Evolutionary conservation across 2,113 vertebrate species (phyloP).

Genomic region (Cephalopterus ornatus): DNA sequence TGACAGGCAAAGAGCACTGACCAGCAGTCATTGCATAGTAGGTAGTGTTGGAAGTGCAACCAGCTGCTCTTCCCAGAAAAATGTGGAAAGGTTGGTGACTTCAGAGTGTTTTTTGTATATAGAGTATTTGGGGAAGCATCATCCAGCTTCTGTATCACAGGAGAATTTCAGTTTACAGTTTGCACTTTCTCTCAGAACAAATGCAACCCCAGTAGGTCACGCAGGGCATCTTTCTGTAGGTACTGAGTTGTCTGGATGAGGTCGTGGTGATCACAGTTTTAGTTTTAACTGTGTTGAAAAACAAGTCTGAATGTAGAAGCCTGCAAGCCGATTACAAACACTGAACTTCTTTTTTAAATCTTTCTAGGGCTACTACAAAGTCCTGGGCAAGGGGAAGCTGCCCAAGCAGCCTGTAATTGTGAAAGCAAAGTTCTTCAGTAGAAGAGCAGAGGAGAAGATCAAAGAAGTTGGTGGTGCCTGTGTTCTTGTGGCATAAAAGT

Average conservation of each 20-base stretch:
- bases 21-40: background rate
- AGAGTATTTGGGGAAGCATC: background rate
- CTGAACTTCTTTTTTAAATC: background rate
- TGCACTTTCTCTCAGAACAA: background rate
- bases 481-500: conserved; percentile 83
- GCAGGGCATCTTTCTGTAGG: background rate
- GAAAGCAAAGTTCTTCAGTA: conserved; percentile 94
- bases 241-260: background rate
- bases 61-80: background rate
- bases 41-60: background rate
- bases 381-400: conserved; percentile 89
- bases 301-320: background rate
- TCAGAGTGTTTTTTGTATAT: background rate
- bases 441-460: conserved; percentile 90
- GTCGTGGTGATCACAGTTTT: background rate
- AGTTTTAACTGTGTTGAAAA: background rate
- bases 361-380: conserved; percentile 87
- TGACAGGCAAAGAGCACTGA: background rate
- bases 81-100: background rate
- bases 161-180: background rate
- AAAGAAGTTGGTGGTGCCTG: conserved; percentile 89
- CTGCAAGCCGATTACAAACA: background rate
- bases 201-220: background rate
- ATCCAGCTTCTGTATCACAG: background rate
- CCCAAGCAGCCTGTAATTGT: conserved; percentile 91